Evolutionary conservation across 2,888 invertebrate species (phyloP), one percentile per base, ranked within the genome.

Genomic region (Rhogogaster chlorosoma): DNA sequence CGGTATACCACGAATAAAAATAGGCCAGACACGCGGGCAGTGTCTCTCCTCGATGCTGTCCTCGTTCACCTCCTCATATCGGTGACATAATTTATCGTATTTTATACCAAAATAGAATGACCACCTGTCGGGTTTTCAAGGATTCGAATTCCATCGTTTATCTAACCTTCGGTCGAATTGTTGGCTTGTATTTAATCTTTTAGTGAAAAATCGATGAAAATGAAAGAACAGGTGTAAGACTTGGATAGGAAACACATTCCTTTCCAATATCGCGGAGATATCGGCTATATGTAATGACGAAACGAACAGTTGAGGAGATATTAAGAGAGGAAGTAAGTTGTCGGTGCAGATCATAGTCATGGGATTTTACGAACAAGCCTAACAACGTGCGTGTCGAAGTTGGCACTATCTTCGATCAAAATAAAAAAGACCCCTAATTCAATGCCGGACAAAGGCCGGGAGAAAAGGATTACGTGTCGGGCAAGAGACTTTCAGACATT

Each of bases 381-480:
- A 77, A 49, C 45, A 77, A 53, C 49, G 49, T 49, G 32, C 77
- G 49, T 18, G 49, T 53, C 29, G 49, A 71, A 71, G 61, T 80
- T 57, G 80, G 80, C 61, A 38, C 42, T 80, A 80, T 80, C 80
- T 80, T 18, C 38, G 80, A 80, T 80, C 61, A 36, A 61, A 80
- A 80, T 80, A 29, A 67, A 61, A 38, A 80, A 53, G 22, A 61
- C 64, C 64, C 64, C 67, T 83, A 83, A 83, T 83, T 83, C 45
- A 45, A 83, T 42, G 32, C 67, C 67, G 83, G 49, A 83, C 83
- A 45, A 77, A 49, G 6, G 26, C 67, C 12, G 45, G 18, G 38
- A 32, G 83, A 45, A 83, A 64, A 83, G 83, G 83, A 83, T 83
- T 83, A 67, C 83, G 67, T 67, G 83, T 64, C 83, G 42, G 45